phyloP scores from a whole-genome alignment of 2,888 invertebrate genomes.

The Uloborus plumipes region DNA sequence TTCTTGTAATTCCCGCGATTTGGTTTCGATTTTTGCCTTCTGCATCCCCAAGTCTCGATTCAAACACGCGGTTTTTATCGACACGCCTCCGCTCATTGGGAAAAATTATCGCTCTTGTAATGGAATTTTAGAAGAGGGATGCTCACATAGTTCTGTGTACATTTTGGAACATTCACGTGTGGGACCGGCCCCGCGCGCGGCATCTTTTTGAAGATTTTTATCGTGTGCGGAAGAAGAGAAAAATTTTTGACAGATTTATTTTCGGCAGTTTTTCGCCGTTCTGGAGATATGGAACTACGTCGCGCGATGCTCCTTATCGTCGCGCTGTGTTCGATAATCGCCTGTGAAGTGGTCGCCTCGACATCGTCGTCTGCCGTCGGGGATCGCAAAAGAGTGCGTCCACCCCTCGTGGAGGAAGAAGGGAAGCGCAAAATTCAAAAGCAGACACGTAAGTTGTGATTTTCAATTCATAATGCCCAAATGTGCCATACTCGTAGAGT shows the following conservation, averaged over 20 bases:
- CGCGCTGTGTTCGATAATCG: not conserved
- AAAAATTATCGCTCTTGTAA: too few species aligned
- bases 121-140: conserved; percentile 3
- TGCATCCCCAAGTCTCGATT: too few species aligned
- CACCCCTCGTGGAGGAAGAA: conserved; percentile 52
- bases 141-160: not conserved
- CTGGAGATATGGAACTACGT: too few species aligned
- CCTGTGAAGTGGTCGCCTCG: not conserved
- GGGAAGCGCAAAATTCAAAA: conserved; percentile 40
- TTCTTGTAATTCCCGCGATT: not conserved
- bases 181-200: too few species aligned
- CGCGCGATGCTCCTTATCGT: too few species aligned
- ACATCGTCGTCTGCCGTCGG: conserved; percentile 7
- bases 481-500: conserved; percentile 1
- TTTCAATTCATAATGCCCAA: not conserved
- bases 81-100: too few species aligned
- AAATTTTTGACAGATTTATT: too few species aligned
- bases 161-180: too few species aligned
- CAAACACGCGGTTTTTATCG: too few species aligned
- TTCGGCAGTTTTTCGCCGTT: too few species aligned
- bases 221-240: too few species aligned
- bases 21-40: conserved; percentile 36
- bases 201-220: too few species aligned
- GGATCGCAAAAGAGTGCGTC: conserved; percentile 41
- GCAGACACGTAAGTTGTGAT: conserved; percentile 48